These are phyloP conservation scores for Enhydra lutris DNA, from an alignment of 2,113 vertebrate genomes.

Conservation along the genomic window DNA sequence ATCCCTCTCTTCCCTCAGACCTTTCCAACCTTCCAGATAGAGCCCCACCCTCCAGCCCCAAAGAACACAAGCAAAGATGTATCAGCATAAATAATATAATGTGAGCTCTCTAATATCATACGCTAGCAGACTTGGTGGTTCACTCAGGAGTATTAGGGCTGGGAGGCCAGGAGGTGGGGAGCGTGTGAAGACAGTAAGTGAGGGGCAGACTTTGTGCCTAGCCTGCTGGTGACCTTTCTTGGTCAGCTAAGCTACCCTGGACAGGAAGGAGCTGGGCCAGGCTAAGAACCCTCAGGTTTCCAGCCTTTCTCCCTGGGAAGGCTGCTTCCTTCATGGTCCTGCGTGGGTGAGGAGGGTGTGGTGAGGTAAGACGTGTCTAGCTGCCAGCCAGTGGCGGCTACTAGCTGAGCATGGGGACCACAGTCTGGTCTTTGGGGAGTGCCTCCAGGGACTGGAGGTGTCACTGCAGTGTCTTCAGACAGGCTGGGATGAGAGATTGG, in stretches of 20 bases:
- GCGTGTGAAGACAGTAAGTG: not conserved
- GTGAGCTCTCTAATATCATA: not conserved
- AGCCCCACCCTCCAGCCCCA: not conserved
- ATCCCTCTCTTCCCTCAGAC: not conserved
- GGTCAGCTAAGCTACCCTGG: not conserved
- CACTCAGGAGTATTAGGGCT: not conserved
- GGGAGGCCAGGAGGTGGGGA: not conserved
- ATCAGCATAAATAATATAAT: slow-evolving; percentile 50
- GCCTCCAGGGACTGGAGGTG: too few relatives aligned
- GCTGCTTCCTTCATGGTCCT: not conserved
- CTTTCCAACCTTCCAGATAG: not conserved
- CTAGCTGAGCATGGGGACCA: not conserved
- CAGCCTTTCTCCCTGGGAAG: not conserved
- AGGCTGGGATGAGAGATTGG: not conserved
- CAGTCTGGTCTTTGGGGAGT: not conserved
- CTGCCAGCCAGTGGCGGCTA: not conserved
- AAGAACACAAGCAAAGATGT: slow-evolving; percentile 9
- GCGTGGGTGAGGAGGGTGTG: not conserved
- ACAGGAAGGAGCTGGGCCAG: not conserved
- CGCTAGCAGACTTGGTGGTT: not conserved
- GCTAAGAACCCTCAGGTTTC: not conserved
- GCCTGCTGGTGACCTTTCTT: not conserved
- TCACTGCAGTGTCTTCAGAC: slow-evolving; percentile 78
- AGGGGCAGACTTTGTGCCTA: not conserved
- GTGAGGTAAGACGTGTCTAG: not conserved